Conservation (phyloP, 1,140 invertebrate species). For the Xylocopa sonorina region DNA sequence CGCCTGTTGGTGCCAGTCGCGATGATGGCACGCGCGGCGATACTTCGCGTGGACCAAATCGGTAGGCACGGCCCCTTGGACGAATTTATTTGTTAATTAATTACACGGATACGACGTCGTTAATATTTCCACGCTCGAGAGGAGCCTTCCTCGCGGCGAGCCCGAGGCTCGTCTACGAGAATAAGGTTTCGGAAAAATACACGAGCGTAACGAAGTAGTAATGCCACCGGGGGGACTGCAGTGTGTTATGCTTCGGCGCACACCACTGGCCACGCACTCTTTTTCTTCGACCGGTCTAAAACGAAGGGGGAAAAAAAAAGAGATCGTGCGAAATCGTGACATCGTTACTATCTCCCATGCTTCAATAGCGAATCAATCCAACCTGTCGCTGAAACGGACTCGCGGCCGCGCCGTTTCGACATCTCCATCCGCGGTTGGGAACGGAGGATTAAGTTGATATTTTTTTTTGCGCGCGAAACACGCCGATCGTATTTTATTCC, state of each 20-base stretch:
- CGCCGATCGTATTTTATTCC: too few relatives aligned
- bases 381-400: not conserved
- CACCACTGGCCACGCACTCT: constrained; percentile 74
- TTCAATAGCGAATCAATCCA: constrained; percentile 18
- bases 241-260: constrained; percentile 77
- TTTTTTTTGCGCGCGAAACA: too few relatives aligned
- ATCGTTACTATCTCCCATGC: constrained; percentile 67
- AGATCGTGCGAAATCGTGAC: constrained; percentile 76
- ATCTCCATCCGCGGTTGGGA: not conserved
- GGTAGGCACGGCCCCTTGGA: constrained; percentile 24
- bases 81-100: constrained; percentile 45
- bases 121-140: constrained; percentile 45
- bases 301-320: constrained; percentile 49
- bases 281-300: constrained; percentile 70
- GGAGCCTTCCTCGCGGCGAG: constrained; percentile 46
- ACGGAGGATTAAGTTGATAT: too few relatives aligned
- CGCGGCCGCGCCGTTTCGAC: not conserved
- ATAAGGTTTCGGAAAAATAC: constrained; percentile 73
- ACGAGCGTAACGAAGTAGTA: constrained; percentile 76
- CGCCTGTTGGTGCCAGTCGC: too few relatives aligned
- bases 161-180: constrained; percentile 8
- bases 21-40: too few relatives aligned
- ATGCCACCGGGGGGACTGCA: constrained; percentile 69
- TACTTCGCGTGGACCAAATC: too few relatives aligned
- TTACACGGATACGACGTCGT: constrained; percentile 46